Evolutionary conservation across 2,113 vertebrate genomes (phyloP), one percentile per base, ranked within the genome.

Genomic region (Sciurus niger): DNA sequence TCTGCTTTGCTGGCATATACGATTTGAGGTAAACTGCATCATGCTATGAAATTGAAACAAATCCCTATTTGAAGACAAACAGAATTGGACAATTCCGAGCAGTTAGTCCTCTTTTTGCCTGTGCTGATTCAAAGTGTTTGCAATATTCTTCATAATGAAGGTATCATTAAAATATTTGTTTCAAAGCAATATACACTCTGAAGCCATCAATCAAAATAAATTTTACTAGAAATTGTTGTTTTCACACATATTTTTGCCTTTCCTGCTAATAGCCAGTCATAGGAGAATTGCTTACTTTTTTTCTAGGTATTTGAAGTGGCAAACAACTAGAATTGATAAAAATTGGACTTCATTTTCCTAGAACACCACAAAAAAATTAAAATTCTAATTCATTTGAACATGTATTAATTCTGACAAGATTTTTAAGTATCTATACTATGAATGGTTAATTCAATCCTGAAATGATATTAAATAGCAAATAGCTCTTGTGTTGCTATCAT

Each of bases 191-290:
- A 90, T 80, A 77, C 5, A 48, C 9, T 82, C 30, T 77, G 58
- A 95, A 77, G 30, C 96, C 72, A 65, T 72, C 25, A 65, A 24
- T 74, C 6, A 55, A 88, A 84, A n/a, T 82, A 67, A 83, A 46
- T 22, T 88, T 40, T 70, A 43, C 5, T 96, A 37, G 0, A 91
- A 96, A 82, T 46, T 85, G 8, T 85, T 92, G 24, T 65, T 84
- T 84, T 79, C 25, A 63, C 4, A 63, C 0, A 24, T 8, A 84
- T 22, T 60, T 93, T 96, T 90, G 63, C 22, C 28, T 83, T 76
- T 93, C 13, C 6, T n/a, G 16, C 32, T 84, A 37, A 34, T 46
- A 63, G 90, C 10, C 6, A 53, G 20, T 92, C 11, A 74, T 60
- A 80, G 30, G 9, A 78, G 17, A 46, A 74, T 63, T 86, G 48